Evolutionary conservation across 2,797 vertebrate species (phyloP).

Genomic region (Amblyopsis hoosieri): DNA sequence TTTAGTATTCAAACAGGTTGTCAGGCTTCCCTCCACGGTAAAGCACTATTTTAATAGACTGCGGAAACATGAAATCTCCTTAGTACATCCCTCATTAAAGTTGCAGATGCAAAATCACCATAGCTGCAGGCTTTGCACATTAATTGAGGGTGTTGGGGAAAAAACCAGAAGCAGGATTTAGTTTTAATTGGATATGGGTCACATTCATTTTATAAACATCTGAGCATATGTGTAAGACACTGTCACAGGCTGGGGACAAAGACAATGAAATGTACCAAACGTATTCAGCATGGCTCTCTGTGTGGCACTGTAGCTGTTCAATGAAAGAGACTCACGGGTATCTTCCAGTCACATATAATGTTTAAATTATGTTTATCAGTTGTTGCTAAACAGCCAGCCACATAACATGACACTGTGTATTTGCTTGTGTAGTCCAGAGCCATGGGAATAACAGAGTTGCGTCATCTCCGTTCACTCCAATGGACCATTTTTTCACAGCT

Average conservation of each 20-base stretch:
- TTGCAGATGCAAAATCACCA: constrained; percentile 31
- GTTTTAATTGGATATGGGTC: constrained; percentile 47
- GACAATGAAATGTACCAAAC: neutral
- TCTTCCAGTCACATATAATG: too few relatives aligned
- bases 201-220: constrained; percentile 30
- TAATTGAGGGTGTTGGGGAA: constrained; percentile 26
- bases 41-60: constrained; percentile 41
- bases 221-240: constrained; percentile 26
- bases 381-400: too few relatives aligned
- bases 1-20: constrained; percentile 55
- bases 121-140: constrained; percentile 25
- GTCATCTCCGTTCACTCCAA: too few relatives aligned
- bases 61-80: constrained; percentile 32
- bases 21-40: constrained; percentile 36
- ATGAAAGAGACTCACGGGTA: too few relatives aligned
- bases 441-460: too few relatives aligned
- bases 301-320: too few relatives aligned
- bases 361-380: too few relatives aligned
- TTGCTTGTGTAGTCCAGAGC: too few relatives aligned
- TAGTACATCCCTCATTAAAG: constrained; percentile 32
- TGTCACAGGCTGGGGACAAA: constrained; percentile 22
- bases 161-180: constrained; percentile 3
- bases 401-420: too few relatives aligned
- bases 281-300: too few relatives aligned
- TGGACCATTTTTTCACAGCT: too few relatives aligned